Evolutionary conservation across 2,113 vertebrate genomes (phyloP).

Genomic region (Anguilla rostrata): DNA sequence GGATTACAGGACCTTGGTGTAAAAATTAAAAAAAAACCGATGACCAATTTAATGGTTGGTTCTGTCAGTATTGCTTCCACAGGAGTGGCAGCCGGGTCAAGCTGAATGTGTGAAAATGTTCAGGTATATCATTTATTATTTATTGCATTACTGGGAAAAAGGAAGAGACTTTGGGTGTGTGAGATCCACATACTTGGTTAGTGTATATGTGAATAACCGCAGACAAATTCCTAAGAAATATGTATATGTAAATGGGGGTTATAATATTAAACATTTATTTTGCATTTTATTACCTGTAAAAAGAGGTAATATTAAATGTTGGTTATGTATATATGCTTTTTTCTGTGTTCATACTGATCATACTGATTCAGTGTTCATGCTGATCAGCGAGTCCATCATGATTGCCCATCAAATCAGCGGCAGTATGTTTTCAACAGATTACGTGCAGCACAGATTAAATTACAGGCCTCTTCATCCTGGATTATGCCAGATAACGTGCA

Average conservation of each 20-base stretch:
- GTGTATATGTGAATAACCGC: background rate
- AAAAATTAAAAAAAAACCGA: background rate
- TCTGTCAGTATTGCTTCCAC: background rate
- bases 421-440: conserved; percentile 15
- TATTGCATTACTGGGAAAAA: background rate
- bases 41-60: background rate
- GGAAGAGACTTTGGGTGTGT: no score
- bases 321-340: background rate
- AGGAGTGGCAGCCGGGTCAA: background rate
- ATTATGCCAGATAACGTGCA: conserved; percentile 7
- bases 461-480: conserved; percentile 13
- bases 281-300: background rate
- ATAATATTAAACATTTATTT: background rate
- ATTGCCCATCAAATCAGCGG: background rate
- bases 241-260: background rate
- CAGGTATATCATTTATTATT: background rate
- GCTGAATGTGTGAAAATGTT: background rate
- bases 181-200: no score
- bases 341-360: no score
- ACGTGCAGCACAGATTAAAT: conserved; percentile 18
- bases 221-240: background rate
- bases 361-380: no score
- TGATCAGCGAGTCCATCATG: background rate
- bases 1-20: background rate
- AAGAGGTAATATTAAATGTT: background rate